Percentiles rank a stretch among this genome's conserved stretches.
phyloP scores from a whole-genome alignment of 2,797 vertebrate genomes.

The Mus spretus region DNA sequence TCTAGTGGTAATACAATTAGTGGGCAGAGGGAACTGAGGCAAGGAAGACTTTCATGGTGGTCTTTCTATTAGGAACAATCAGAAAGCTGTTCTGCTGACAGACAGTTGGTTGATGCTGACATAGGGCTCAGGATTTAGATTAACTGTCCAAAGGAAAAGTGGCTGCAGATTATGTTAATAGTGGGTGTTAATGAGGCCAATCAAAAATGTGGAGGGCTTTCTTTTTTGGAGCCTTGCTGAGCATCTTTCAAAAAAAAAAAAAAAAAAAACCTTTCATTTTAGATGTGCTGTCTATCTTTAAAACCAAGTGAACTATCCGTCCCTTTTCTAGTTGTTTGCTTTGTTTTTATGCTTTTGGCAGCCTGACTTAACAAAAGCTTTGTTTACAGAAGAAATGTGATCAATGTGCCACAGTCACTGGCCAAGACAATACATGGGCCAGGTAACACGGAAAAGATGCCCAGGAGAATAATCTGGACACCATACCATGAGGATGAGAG shows the following conservation, averaged over 20 bases:
- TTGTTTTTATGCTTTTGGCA: conserved; percentile 28
- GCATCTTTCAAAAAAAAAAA: not conserved
- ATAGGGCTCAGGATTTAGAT: not conserved
- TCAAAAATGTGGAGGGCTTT: not conserved
- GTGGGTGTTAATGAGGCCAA: not conserved
- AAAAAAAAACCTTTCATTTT: not conserved
- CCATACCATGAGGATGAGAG: not conserved
- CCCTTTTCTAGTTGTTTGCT: conserved; percentile 24
- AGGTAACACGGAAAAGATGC: conserved; percentile 39
- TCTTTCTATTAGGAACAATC: not conserved
- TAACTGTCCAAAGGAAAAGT: not conserved
- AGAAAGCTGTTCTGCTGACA: not conserved
- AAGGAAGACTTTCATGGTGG: not conserved
- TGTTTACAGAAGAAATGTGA: conserved; percentile 30
- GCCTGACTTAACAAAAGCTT: conserved; percentile 50
- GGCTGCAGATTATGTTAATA: not conserved
- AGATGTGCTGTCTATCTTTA: not conserved
- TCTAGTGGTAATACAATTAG: not conserved
- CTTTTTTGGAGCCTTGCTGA: not conserved
- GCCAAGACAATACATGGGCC: conserved; percentile 40
- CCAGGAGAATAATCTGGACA: not conserved
- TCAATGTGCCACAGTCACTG: conserved; percentile 16
- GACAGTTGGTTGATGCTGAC: not conserved
- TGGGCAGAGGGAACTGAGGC: not conserved
- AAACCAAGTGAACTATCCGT: not conserved